A percentile compares a stretch with the other conserved stretches of the same genome.
Evolutionary conservation across 1,140 invertebrate genomes (phyloP).

Genomic region (Triops longicaudatus): DNA sequence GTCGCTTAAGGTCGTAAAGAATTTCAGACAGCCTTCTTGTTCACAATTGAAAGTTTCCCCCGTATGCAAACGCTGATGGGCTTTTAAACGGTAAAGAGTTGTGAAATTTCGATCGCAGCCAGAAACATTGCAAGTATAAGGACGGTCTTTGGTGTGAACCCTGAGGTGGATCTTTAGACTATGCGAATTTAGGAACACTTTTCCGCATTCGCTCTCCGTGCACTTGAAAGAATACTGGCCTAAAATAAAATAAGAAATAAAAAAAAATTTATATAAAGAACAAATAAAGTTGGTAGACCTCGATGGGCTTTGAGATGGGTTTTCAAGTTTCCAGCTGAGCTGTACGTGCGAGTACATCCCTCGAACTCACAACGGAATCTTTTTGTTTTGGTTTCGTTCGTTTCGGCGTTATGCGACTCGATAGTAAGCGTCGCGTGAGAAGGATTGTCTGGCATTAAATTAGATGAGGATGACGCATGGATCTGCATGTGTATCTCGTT

Average conservation of each 20-base stretch:
- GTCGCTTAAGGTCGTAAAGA: constrained; percentile 88
- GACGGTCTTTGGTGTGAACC: constrained; percentile 82
- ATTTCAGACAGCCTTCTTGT: constrained; percentile 71
- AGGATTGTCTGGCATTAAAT: constrained; percentile 52
- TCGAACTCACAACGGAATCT: constrained; percentile 80
- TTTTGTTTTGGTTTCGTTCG: constrained; percentile 54
- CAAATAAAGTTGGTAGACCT: constrained; percentile 50
- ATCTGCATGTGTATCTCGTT: constrained; percentile 62
- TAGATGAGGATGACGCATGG: constrained; percentile 48
- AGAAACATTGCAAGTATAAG: constrained; percentile 43
- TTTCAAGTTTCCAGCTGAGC: constrained; percentile 84
- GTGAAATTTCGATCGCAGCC: constrained; percentile 89
- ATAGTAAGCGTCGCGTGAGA: constrained; percentile 57
- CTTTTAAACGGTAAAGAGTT: constrained; percentile 82
- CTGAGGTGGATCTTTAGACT: constrained; percentile 89
- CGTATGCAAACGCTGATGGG: constrained; percentile 84
- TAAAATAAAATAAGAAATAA: constrained; percentile 43
- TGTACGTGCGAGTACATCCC: constrained; percentile 81
- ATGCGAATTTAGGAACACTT: constrained; percentile 89
- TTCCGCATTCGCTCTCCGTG: constrained; percentile 73
- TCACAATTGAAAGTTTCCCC: constrained; percentile 93
- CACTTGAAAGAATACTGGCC: constrained; percentile 92
- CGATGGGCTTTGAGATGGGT: constrained; percentile 94
- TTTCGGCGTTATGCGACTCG: constrained; percentile 53
- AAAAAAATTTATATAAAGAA: constrained; percentile 20